A percentile compares a stretch with the other conserved stretches of the same genome.
Evolutionary conservation across 2,797 vertebrate species (phyloP).

Genomic region (Odontamblyopus rebecca): DNA sequence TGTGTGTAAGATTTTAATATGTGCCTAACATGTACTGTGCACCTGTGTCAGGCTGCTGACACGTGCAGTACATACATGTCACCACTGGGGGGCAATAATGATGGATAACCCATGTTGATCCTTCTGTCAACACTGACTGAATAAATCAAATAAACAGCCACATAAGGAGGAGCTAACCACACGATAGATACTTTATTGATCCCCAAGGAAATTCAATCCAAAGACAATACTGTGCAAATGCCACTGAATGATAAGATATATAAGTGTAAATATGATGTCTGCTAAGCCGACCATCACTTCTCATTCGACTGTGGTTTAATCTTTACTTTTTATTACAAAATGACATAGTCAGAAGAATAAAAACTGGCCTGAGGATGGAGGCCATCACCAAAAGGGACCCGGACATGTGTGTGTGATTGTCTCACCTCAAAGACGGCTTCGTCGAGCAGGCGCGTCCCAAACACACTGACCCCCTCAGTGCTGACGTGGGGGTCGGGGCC

Average conservation of each 20-base stretch:
- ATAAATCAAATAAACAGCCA: too few species aligned
- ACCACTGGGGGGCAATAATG: conserved; percentile 52
- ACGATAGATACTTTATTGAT: too few species aligned
- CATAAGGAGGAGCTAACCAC: too few species aligned
- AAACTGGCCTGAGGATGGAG: too few species aligned
- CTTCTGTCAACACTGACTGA: conserved; percentile 15
- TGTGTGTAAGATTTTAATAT: background rate
- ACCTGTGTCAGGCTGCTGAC: background rate
- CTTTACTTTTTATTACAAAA: too few species aligned
- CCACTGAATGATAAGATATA: too few species aligned
- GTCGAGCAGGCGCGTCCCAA: conserved; percentile 92
- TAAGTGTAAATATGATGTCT: too few species aligned
- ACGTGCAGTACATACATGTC: conserved; percentile 17
- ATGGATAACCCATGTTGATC: conserved; percentile 5
- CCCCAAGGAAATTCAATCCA: too few species aligned
- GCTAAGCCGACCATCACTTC: background rate
- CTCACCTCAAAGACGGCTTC: conserved; percentile 95
- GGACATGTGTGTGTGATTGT: background rate
- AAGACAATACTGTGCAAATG: too few species aligned
- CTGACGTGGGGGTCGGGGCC: conserved; percentile 85
- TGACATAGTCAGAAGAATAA: too few species aligned
- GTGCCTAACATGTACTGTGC: background rate
- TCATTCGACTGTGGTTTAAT: too few species aligned
- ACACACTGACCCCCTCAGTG: conserved; percentile 91
- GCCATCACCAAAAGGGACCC: too few species aligned